These are phyloP conservation scores for Echinarachnius parma DNA, from an alignment of 53 echinoderm and acorn worm species.

Conservation along the genomic window DNA sequence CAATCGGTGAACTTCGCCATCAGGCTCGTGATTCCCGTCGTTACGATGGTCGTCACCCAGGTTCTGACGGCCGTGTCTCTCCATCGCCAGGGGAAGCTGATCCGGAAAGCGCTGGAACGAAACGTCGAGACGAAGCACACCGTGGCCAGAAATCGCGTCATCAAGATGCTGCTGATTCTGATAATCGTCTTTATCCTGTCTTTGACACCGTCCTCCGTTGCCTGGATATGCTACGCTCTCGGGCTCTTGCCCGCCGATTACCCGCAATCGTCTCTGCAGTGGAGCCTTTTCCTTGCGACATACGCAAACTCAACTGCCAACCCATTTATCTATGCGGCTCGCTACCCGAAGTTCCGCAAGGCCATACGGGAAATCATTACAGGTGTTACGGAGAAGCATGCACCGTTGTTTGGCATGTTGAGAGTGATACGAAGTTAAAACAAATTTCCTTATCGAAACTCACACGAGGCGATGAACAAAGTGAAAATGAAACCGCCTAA, in stretches of 20 bases:
- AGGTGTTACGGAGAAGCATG: slow-evolving; percentile 3
- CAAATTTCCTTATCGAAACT: no score
- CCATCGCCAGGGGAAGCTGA: slow-evolving; percentile 1
- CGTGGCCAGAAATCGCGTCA: slow-evolving; percentile 18
- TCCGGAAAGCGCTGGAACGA: background rate
- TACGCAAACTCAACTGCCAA: slow-evolving; percentile 17
- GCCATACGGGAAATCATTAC: slow-evolving; percentile 14
- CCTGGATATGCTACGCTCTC: background rate
- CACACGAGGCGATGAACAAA: no score
- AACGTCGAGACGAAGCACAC: background rate
- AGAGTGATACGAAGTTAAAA: no score
- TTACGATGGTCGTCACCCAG: slow-evolving; percentile 22
- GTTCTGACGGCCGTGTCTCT: slow-evolving; percentile 11
- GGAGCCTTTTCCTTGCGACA: background rate
- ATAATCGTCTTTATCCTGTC: slow-evolving; percentile 16
- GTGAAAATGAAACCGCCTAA: no score
- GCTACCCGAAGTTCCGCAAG: slow-evolving; percentile 25
- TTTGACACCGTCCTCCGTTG: slow-evolving; percentile 6
- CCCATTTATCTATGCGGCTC: slow-evolving; percentile 39
- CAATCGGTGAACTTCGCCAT: slow-evolving; percentile 1
- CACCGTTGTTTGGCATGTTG: slow-evolving; percentile 6
- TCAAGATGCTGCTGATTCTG: slow-evolving; percentile 13
- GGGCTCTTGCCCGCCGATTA: background rate
- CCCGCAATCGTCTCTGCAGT: background rate
- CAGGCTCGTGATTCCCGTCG: slow-evolving; percentile 2